phyloP scores from a whole-genome alignment of 2,113 vertebrate species.

The cattle (Bos taurus) region ARS-UCD2.0 NC_037336.1:85826001-85826500 shows the following conservation, averaged over 20 bases:
- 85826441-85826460: constrained; percentile 54
- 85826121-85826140: background rate
- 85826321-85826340: constrained; percentile 54
- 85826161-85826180: background rate
- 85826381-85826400: constrained; percentile 63
- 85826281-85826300: constrained; percentile 44
- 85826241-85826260: constrained; percentile 55
- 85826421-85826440: background rate
- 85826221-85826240: constrained; percentile 13
- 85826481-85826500: background rate
- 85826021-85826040: background rate
- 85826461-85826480: constrained; percentile 43
- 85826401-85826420: constrained; percentile 60
- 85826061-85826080: background rate
- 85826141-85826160: background rate
- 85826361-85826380: constrained; percentile 69
- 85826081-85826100: background rate
- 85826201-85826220: background rate
- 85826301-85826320: constrained; percentile 52
- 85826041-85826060: background rate
- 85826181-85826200: background rate
- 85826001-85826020: background rate
- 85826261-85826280: constrained; percentile 49
- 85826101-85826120: background rate
- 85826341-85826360: constrained; percentile 56